These are phyloP conservation scores for Falcaria lacertinaria DNA, from an alignment of 2,888 invertebrate species.

Conservation along the genomic window DNA sequence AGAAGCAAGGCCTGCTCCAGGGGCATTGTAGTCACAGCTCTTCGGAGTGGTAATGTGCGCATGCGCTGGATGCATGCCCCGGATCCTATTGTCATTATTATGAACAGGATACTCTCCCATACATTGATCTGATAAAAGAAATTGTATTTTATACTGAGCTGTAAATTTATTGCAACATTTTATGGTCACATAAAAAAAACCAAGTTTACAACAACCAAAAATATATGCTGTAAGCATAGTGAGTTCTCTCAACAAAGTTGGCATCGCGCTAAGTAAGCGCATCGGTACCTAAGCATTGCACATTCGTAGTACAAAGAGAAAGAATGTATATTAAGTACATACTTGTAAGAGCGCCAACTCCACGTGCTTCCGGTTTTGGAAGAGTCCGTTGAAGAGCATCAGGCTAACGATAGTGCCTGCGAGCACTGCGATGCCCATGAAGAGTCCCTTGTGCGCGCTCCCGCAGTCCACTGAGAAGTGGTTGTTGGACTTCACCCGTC, in stretches of 20 bases:
- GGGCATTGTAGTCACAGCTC: constrained; percentile 54
- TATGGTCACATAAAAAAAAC: too few relatives aligned
- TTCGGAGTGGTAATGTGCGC: constrained; percentile 55
- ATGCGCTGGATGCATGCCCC: constrained; percentile 65
- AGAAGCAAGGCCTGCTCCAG: constrained; percentile 86
- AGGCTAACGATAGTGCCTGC: constrained; percentile 85
- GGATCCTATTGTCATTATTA: constrained; percentile 63
- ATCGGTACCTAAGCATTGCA: too few relatives aligned
- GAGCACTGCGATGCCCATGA: constrained; percentile 82
- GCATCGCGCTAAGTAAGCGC: too few relatives aligned
- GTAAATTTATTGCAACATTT: too few relatives aligned
- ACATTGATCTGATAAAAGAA: constrained; percentile 76
- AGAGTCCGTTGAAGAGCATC: constrained; percentile 85
- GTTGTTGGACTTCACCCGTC: constrained; percentile 57
- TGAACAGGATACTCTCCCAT: constrained; percentile 69
- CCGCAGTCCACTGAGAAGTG: constrained; percentile 87
- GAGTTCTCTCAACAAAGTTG: too few relatives aligned
- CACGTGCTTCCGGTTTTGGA: constrained; percentile 69
- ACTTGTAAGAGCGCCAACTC: constrained; percentile 82
- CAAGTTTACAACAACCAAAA: too few relatives aligned
- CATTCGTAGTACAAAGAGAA: too few relatives aligned
- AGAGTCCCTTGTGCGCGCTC: constrained; percentile 85
- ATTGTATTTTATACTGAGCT: neutral
- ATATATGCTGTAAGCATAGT: too few relatives aligned
- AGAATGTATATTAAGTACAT: too few relatives aligned